Conservation (phyloP, 2,888 invertebrate genomes). For the Acanthococcus lagerstroemiae region DNA sequence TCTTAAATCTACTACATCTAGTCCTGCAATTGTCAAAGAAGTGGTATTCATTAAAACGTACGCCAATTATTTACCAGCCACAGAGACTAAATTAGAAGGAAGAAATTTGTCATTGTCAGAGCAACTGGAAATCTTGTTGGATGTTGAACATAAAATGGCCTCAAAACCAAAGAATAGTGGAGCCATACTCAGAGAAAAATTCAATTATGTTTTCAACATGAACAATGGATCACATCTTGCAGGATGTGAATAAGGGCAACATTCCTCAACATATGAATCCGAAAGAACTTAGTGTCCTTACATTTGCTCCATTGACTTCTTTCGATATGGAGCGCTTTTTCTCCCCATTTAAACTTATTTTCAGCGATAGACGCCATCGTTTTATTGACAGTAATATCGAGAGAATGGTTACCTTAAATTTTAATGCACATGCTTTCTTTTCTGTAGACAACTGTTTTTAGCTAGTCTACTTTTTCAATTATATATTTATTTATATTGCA, state of each 20-base stretch:
- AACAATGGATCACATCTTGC: not conserved
- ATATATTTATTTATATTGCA: not conserved
- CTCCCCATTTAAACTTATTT: not conserved
- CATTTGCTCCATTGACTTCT: not conserved
- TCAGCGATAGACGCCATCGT: not conserved
- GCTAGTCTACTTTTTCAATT: not conserved
- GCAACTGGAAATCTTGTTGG: not conserved
- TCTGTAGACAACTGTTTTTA: not conserved
- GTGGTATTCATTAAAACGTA: not conserved
- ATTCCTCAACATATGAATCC: not conserved
- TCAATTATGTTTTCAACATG: not conserved
- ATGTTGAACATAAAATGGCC: not conserved
- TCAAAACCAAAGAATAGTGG: not conserved
- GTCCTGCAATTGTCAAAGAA: not conserved
- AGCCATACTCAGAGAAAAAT: not conserved
- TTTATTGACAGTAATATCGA: not conserved
- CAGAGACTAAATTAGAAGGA: not conserved
- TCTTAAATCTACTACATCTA: not conserved
- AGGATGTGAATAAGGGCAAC: not conserved
- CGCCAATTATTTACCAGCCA: not conserved
- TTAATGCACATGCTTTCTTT: not conserved
- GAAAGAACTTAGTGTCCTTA: not conserved
- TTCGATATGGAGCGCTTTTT: not conserved
- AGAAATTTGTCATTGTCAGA: not conserved
- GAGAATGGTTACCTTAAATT: not conserved